A percentile compares a stretch with the other conserved stretches of the same genome.
Evolutionary conservation across 2,888 invertebrate genomes (phyloP).

Genomic region (Hyposoter dolosus): DNA sequence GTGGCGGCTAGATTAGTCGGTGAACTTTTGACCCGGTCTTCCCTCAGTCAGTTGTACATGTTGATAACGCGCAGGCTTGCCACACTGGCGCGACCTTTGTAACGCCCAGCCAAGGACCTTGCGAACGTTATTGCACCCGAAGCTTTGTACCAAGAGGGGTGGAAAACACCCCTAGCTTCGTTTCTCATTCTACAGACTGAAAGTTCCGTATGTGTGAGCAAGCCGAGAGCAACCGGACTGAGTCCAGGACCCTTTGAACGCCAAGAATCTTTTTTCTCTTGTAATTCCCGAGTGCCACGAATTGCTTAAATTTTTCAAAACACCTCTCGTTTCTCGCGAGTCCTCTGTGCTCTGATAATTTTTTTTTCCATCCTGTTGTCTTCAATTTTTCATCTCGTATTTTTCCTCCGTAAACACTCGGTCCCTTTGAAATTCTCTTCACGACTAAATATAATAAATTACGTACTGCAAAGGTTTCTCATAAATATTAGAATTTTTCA

Average conservation of each 20-base stretch:
- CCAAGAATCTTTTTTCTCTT: constrained; percentile 31
- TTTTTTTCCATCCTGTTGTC: constrained; percentile 4
- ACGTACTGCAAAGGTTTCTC: not conserved
- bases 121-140: constrained; percentile 56
- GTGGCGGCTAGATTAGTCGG: constrained; percentile 70
- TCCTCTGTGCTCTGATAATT: not conserved
- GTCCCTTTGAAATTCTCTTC: not conserved
- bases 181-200: constrained; percentile 25
- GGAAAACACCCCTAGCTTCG: constrained; percentile 24
- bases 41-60: constrained; percentile 41
- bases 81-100: constrained; percentile 68
- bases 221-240: not conserved
- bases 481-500: too few relatives aligned
- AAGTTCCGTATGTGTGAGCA: not conserved
- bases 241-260: constrained; percentile 53
- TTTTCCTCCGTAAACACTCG: not conserved
- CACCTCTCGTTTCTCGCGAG: not conserved
- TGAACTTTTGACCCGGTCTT: constrained; percentile 75
- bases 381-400: not conserved
- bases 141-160: constrained; percentile 11
- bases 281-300: constrained; percentile 38
- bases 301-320: constrained; percentile 22
- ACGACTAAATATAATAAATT: not conserved
- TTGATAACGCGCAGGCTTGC: constrained; percentile 38
- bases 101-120: constrained; percentile 57